A percentile compares a stretch with the other conserved stretches of the same genome.
Conservation (phyloP, 2,797 vertebrate genomes). For the Dendrocincla fuliginosa region DNA sequence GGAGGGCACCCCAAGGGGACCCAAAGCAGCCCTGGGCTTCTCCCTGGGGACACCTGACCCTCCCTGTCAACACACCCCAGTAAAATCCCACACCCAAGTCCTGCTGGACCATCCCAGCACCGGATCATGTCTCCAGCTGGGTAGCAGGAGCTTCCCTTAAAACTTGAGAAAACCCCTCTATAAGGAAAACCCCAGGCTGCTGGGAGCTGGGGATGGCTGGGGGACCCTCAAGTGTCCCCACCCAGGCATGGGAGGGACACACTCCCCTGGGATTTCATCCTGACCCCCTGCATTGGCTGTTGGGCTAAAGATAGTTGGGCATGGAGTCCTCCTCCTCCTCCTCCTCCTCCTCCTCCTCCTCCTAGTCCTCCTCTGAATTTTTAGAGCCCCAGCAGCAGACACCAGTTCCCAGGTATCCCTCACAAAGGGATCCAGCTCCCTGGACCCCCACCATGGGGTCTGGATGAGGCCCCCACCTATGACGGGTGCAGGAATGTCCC, state of each 20-base stretch:
- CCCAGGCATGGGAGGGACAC: background rate
- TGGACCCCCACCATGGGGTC: background rate
- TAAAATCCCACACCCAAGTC: background rate
- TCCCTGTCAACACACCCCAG: fast-evolving
- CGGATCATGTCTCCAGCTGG: fast-evolving
- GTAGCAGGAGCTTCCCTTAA: background rate
- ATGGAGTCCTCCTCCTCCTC: background rate
- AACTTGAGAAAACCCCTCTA: background rate
- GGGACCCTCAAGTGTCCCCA: background rate
- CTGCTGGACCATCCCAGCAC: background rate
- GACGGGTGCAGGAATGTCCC: background rate
- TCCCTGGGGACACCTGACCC: background rate
- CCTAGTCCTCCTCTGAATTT: background rate
- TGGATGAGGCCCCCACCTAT: fast-evolving
- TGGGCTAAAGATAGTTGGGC: background rate
- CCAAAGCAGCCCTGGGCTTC: background rate
- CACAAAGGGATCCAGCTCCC: fast-evolving
- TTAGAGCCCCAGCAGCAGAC: background rate
- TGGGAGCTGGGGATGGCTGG: background rate
- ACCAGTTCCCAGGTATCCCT: background rate
- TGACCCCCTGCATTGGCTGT: fast-evolving
- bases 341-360: background rate
- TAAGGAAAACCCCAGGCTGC: background rate
- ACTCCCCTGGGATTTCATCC: fast-evolving
- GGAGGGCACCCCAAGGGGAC: background rate